A percentile compares a stretch with the other conserved stretches of the same genome.
Evolutionary conservation across 2,888 invertebrate species (phyloP).

Genomic region (Andrena hattorfiana): DNA sequence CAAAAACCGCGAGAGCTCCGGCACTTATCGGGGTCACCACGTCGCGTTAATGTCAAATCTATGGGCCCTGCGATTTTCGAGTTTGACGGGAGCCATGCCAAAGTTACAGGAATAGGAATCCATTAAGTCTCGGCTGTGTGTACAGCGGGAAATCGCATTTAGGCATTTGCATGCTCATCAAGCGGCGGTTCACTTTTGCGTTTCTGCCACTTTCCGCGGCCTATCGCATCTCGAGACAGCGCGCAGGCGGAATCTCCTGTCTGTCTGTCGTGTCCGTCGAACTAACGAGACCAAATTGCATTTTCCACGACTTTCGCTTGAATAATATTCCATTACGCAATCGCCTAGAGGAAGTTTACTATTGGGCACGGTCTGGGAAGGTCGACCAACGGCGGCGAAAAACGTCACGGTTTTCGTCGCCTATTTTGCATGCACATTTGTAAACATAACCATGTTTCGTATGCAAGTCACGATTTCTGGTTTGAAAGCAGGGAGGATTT

Average conservation of each 20-base stretch:
- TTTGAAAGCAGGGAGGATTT: neutral
- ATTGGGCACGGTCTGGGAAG: neutral
- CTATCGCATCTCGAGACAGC: neutral
- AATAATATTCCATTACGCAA: too few species aligned
- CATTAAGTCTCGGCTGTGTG: constrained; percentile 52
- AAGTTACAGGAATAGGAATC: constrained; percentile 63
- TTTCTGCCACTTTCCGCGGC: neutral
- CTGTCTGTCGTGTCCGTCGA: too few species aligned
- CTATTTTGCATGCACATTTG: neutral
- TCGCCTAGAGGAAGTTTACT: too few species aligned
- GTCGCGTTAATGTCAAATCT: constrained; percentile 1
- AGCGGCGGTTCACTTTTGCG: constrained; percentile 12
- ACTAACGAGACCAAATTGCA: neutral
- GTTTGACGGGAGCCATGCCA: neutral
- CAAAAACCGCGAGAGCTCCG: neutral
- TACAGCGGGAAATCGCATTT: constrained; percentile 50
- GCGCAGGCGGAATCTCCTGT: neutral
- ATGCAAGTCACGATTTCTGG: constrained; percentile 4
- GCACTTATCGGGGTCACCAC: neutral
- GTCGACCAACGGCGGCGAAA: neutral
- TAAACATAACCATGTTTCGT: neutral
- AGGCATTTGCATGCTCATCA: constrained; percentile 27
- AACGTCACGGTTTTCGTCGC: neutral
- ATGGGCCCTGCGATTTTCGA: neutral
- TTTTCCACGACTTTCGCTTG: neutral